Conservation (phyloP, 2,113 vertebrate species). For the Thamnaconus septentrionalis region DNA sequence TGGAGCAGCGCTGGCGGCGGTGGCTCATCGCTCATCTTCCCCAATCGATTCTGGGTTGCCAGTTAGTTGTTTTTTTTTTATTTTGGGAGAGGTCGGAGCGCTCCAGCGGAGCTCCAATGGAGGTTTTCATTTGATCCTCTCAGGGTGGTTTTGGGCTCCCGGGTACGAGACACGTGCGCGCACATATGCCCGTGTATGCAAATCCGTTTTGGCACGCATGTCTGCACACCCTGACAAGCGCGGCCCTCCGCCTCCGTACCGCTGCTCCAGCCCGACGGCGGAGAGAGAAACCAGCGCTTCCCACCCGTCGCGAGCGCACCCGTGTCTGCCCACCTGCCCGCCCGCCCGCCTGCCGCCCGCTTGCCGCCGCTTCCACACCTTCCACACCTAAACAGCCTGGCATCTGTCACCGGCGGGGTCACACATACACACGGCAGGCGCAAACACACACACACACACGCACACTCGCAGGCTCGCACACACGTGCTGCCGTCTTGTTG, state of each 20-base stretch:
- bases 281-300: no score
- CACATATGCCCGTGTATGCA: constrained; percentile 49
- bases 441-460: constrained; percentile 13
- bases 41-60: constrained; percentile 25
- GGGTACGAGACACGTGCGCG: constrained; percentile 19
- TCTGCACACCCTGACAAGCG: constrained; percentile 56
- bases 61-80: constrained; percentile 16
- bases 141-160: constrained; percentile 14
- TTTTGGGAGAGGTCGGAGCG: constrained; percentile 4
- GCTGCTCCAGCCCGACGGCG: constrained; percentile 4
- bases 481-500: constrained; percentile 57
- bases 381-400: constrained; percentile 63
- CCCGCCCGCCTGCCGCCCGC: constrained; percentile 63
- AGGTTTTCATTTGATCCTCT: constrained; percentile 41
- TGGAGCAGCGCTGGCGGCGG: constrained; percentile 26
- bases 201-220: constrained; percentile 47
- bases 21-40: constrained; percentile 43
- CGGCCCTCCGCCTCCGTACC: constrained; percentile 42
- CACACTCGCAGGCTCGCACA: constrained; percentile 36
- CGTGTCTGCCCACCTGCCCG: constrained; percentile 40
- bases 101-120: constrained; percentile 21
- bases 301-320: constrained; percentile 6
- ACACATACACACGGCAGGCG: constrained; percentile 19
- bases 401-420: constrained; percentile 67
- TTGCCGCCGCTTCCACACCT: constrained; percentile 55